Base-by-base conservation (phyloP, 2,797 vertebrate genomes). In the Cynopterus sphinx region DNA sequence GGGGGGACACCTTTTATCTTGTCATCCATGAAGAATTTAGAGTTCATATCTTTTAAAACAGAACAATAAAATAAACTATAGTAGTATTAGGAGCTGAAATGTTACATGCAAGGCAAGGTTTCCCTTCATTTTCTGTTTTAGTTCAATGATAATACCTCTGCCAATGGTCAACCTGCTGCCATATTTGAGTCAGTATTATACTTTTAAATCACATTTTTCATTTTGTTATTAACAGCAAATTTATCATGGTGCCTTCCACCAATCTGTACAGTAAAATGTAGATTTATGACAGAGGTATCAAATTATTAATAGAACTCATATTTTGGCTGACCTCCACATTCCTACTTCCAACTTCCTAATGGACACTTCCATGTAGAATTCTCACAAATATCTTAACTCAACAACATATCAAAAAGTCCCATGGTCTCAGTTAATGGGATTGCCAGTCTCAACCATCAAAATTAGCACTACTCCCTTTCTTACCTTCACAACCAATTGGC, bases 1-100 rank as follows among this genome's bases (percentile, higher is more conserved):
- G 22, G 11, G 24, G 7, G 6, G 11, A 59, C 41, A 33, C 3
- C 33, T 3, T 75, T 70, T 65, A 74, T 16, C 17, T 79, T 75
- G 43, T 65, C 74, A 89, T 78, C 65, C 24, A 70, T 70, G 57
- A 79, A 95, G 26, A 33, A 89, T 89, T 94, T 78, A 70, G 17
- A 73, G 15, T 61, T 73, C 10, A 59, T 57, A 73, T 74, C 9
- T 22, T 83, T 87, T 22, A 78, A 87, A 91, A 73, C 31, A 79
- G 36, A 90, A 87, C 11, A 94, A 81, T 75, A 84, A 77, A 68
- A 59, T 65, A 78, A 78, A 46, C 31, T 49, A 43, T 49, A 91
- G 3, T 59, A n/a, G 26, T 73, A 51, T 43, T 59, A 89, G 19
- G 53, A 82, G 24, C 4, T 73, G 12, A 85, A 90, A 77, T 87